Evolutionary conservation across 2,797 vertebrate genomes (phyloP).

Genomic region (Crenuchus spilurus): DNA sequence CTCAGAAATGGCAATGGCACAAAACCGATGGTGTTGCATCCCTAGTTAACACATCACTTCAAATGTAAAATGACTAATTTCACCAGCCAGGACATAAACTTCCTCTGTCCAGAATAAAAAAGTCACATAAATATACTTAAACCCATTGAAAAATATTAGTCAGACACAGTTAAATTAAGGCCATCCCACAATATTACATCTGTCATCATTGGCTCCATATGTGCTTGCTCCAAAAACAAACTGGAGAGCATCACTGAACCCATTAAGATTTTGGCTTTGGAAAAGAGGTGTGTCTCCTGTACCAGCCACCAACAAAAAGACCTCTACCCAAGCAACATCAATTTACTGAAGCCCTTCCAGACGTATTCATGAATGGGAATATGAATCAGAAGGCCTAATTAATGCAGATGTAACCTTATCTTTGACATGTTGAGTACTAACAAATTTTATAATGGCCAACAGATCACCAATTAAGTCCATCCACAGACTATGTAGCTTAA

Average conservation of each 20-base stretch:
- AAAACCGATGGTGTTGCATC: background rate
- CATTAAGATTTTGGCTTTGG: background rate
- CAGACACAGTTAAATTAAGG: background rate
- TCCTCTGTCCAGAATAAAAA: background rate
- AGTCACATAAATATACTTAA: background rate
- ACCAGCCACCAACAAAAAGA: too few species aligned
- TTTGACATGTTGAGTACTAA: background rate
- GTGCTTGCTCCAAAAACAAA: background rate
- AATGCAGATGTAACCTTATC: background rate
- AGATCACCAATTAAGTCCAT: background rate
- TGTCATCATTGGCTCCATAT: constrained; percentile 15
- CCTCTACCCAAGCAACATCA: too few species aligned
- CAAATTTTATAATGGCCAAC: background rate
- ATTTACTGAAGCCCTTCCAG: too few species aligned
- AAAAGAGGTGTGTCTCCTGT: background rate
- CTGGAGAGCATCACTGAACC: background rate
- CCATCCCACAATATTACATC: constrained; percentile 2
- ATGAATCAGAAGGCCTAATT: too few species aligned
- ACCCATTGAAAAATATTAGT: background rate
- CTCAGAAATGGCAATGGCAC: too few species aligned
- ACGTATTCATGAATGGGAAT: too few species aligned
- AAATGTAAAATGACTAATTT: background rate
- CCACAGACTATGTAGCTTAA: background rate
- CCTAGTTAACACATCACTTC: background rate
- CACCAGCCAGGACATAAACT: background rate